phyloP scores from a whole-genome alignment of 2,113 vertebrate species.

The Pluvialis apricaria region DNA sequence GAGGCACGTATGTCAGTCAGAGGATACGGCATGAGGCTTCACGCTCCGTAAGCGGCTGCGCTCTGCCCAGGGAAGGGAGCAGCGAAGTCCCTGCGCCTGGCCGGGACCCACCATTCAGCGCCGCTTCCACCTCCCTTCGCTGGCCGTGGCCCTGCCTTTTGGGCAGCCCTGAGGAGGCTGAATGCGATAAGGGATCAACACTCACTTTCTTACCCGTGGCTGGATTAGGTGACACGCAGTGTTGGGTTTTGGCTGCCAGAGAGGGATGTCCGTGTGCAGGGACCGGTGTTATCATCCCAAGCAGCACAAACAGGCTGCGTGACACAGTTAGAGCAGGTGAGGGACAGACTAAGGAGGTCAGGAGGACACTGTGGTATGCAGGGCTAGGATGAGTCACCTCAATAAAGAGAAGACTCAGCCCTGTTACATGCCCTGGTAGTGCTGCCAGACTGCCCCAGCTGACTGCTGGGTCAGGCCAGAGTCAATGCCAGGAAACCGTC shows the following conservation, averaged over 20 bases:
- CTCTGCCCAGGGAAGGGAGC: too few species aligned
- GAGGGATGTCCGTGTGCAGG: not conserved
- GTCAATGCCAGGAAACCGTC: not conserved
- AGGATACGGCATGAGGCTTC: not conserved
- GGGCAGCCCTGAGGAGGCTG: not conserved
- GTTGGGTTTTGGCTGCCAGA: not conserved
- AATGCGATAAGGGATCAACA: not conserved
- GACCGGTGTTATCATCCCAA: not conserved
- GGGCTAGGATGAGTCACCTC: not conserved
- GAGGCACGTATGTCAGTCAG: not conserved
- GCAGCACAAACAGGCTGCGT: not conserved
- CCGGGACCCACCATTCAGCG: too few species aligned
- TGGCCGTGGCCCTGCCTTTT: not conserved
- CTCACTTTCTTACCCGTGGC: not conserved
- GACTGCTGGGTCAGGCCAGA: not conserved
- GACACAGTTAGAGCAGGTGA: not conserved
- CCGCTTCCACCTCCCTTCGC: not conserved
- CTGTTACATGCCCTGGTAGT: not conserved
- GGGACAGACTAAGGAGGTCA: not conserved
- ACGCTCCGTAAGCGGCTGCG: not conserved
- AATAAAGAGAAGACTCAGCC: not conserved
- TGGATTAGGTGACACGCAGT: not conserved
- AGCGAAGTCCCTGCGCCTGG: too few species aligned
- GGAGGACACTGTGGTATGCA: not conserved
- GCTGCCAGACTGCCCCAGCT: not conserved